Evolutionary conservation across 2,113 vertebrate species (phyloP).

Genomic region (Columba janthina): DNA sequence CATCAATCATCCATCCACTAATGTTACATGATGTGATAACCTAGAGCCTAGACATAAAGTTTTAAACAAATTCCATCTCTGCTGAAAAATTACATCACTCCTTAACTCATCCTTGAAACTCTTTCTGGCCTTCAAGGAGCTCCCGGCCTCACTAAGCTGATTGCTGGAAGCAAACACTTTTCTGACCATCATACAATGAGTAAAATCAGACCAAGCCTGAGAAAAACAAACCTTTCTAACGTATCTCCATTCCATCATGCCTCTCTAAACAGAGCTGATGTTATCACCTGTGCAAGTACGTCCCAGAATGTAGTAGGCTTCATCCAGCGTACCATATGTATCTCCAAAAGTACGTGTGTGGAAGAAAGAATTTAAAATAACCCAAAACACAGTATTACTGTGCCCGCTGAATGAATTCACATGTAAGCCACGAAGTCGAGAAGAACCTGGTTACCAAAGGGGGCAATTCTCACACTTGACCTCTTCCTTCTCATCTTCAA

Average conservation of each 20-base stretch:
- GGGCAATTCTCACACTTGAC: background rate
- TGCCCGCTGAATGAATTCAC: background rate
- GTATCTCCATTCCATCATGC: background rate
- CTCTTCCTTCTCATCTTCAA: background rate
- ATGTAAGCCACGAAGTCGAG: background rate
- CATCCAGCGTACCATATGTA: accelerated
- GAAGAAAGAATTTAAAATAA: background rate
- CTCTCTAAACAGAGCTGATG: background rate
- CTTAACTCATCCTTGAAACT: background rate
- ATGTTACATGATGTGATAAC: accelerated
- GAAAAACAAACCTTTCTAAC: background rate
- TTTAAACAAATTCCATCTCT: background rate
- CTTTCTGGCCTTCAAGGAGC: background rate
- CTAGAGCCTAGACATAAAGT: background rate
- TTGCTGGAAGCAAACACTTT: background rate
- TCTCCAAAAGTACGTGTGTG: accelerated
- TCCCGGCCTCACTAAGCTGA: accelerated
- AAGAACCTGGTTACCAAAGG: background rate
- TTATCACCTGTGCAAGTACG: background rate
- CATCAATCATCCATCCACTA: background rate
- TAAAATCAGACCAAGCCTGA: background rate
- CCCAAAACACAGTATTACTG: too few relatives aligned
- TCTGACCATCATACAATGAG: background rate
- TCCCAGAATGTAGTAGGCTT: background rate
- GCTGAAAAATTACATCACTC: background rate